phyloP scores from a whole-genome alignment of 2,797 vertebrate species.

The Sebastes melanostomus region DNA sequence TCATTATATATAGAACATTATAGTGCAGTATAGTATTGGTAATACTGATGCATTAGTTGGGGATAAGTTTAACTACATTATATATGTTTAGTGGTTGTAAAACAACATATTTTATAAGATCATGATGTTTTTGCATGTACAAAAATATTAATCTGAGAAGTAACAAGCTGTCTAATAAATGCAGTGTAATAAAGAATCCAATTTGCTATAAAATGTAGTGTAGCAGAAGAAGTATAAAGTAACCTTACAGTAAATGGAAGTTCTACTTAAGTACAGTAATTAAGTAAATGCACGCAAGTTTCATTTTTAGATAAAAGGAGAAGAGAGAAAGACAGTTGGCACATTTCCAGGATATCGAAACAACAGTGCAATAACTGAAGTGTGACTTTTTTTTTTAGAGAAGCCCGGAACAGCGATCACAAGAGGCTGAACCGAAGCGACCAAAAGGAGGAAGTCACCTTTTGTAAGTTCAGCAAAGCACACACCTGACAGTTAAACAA shows the following conservation, averaged over 20 bases:
- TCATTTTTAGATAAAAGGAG: background rate
- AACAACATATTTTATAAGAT: background rate
- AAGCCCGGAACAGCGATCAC: background rate
- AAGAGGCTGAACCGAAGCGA: constrained; percentile 38
- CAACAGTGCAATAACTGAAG: background rate
- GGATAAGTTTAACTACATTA: background rate
- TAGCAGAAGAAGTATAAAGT: background rate
- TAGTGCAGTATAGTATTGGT: background rate
- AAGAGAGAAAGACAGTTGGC: background rate
- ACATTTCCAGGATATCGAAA: constrained; percentile 5
- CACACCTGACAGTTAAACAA: constrained; percentile 27
- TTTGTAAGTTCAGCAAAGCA: constrained; percentile 22
- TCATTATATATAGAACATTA: no score
- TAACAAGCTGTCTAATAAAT: background rate
- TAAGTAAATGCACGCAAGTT: background rate
- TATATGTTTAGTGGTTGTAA: background rate
- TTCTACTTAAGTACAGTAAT: no score
- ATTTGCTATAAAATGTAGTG: background rate
- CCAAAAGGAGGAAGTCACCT: constrained; percentile 75
- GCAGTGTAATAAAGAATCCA: background rate
- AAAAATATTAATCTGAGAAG: background rate
- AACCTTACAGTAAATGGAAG: background rate
- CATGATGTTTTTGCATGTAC: background rate
- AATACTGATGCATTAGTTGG: background rate
- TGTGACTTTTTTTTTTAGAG: background rate